Evolutionary conservation across 2,797 vertebrate species (phyloP).

Genomic region (Glossophaga mutica): DNA sequence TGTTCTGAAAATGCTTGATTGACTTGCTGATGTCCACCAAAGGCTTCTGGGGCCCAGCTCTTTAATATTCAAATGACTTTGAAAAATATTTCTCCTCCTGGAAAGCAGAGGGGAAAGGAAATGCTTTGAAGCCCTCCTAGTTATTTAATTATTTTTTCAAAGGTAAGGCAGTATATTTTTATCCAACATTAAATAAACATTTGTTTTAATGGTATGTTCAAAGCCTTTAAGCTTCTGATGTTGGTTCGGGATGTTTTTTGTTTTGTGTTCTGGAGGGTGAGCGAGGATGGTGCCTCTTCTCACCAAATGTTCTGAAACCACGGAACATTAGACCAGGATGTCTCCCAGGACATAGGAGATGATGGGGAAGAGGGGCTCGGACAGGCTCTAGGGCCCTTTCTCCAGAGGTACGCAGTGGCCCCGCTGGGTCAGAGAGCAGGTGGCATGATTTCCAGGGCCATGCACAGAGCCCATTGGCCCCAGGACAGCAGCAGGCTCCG

Average conservation of each 20-base stretch:
- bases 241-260: constrained; percentile 29
- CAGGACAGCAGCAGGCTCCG: rapidly evolving
- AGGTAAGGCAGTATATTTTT: constrained; percentile 69
- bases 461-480: rapidly evolving
- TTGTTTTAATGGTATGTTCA: constrained; percentile 57
- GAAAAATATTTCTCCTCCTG: constrained; percentile 65
- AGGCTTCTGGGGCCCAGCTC: constrained; percentile 3
- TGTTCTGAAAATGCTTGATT: background rate
- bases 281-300: background rate
- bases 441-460: background rate
- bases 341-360: rapidly evolving
- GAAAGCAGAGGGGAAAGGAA: constrained; percentile 63
- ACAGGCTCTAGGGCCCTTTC: background rate
- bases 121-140: constrained; percentile 66
- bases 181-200: constrained; percentile 68
- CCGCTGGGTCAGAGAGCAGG: background rate
- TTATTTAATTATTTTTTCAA: constrained; percentile 59
- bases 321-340: background rate
- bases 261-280: background rate
- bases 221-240: constrained; percentile 57
- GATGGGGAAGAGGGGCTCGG: rapidly evolving
- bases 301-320: background rate
- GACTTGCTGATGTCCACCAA: background rate
- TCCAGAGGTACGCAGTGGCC: background rate
- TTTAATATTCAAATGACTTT: constrained; percentile 59